phyloP scores from a whole-genome alignment of 2,113 vertebrate genomes.

The Macroglossus sobrinus region DNA sequence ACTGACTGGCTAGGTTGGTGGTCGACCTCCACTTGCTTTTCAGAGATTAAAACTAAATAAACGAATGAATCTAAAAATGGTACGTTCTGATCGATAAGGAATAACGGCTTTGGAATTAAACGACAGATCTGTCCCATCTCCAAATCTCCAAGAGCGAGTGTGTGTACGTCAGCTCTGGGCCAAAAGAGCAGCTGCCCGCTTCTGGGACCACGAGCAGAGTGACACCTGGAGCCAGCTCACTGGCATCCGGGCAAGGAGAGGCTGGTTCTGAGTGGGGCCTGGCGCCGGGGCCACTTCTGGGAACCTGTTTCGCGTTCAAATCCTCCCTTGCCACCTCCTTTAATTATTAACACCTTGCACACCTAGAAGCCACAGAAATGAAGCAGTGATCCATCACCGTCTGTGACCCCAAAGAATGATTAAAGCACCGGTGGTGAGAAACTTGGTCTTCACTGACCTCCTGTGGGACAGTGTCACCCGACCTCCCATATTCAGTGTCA shows the following conservation, averaged over 20 bases:
- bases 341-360: neutral
- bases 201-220: neutral
- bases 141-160: too few relatives aligned
- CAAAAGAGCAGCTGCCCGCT: neutral
- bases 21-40: neutral
- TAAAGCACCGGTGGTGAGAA: fast-evolving
- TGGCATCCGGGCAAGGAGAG: neutral
- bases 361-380: neutral
- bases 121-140: neutral
- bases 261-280: fast-evolving
- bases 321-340: neutral
- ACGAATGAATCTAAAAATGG: neutral
- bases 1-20: too few relatives aligned
- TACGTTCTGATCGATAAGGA: neutral
- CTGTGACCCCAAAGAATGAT: neutral
- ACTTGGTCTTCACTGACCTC: neutral
- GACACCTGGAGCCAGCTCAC: neutral
- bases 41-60: neutral
- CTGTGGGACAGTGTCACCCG: fast-evolving
- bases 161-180: neutral
- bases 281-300: neutral
- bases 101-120: neutral
- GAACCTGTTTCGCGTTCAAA: neutral
- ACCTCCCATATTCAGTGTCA: neutral
- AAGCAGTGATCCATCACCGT: neutral